Percentiles rank a stretch among this genome's conserved stretches.
Evolutionary conservation across 2,888 invertebrate species (phyloP).

Genomic region (Spilosoma lubricipeda): DNA sequence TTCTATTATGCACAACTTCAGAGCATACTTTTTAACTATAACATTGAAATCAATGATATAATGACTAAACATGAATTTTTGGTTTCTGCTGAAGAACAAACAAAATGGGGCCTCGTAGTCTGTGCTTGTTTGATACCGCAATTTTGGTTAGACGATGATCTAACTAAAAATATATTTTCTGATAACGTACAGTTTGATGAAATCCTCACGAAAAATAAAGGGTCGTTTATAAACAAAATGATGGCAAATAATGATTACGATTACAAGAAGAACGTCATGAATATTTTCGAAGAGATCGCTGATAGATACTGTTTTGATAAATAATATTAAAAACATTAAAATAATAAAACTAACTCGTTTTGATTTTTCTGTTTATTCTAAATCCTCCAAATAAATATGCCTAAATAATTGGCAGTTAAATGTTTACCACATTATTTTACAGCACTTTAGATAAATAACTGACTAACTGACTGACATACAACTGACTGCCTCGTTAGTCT

Average conservation of each 20-base stretch:
- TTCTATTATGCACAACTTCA: slow-evolving; percentile 85
- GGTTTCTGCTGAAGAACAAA: slow-evolving; percentile 78
- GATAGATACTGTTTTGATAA: slow-evolving; percentile 73
- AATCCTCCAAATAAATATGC: neutral
- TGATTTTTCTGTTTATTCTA: neutral
- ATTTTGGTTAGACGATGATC: slow-evolving; percentile 83
- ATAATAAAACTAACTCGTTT: neutral
- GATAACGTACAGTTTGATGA: slow-evolving; percentile 84
- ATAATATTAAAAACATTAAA: neutral
- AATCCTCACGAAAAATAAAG: slow-evolving; percentile 84
- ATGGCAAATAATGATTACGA: slow-evolving; percentile 76
- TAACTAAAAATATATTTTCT: slow-evolving; percentile 76
- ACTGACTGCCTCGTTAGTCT: no score
- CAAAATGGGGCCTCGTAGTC: slow-evolving; percentile 84
- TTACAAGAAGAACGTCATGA: slow-evolving; percentile 82
- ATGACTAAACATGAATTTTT: slow-evolving; percentile 77
- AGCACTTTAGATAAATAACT: neutral
- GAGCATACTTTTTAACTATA: slow-evolving; percentile 69
- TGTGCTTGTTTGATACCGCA: slow-evolving; percentile 84
- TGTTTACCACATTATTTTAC: no score
- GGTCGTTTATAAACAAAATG: slow-evolving; percentile 83
- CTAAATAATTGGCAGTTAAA: neutral
- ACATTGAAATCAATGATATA: slow-evolving; percentile 72
- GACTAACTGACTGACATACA: no score
- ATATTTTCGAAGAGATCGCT: slow-evolving; percentile 85